These are phyloP conservation scores for Plutella xylostella DNA, from an alignment of 2,888 invertebrate species.

Conservation along the genomic window DNA sequence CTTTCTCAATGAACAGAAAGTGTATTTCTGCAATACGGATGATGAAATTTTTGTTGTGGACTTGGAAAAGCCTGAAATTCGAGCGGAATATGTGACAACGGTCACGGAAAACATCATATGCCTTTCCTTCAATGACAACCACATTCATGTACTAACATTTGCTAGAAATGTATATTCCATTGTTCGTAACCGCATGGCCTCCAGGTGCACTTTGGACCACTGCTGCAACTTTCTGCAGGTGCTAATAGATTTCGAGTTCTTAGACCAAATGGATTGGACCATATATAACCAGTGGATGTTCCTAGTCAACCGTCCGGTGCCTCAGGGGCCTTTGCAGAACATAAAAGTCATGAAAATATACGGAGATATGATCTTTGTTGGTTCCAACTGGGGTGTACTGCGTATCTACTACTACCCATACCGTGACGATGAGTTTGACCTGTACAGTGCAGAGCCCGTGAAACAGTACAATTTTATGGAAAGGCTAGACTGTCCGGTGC, in stretches of 20 bases:
- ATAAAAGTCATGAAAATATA: slow-evolving; percentile 37
- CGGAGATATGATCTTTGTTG: slow-evolving; percentile 45
- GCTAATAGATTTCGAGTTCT: slow-evolving; percentile 31
- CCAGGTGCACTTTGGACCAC: slow-evolving; percentile 22
- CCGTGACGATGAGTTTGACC: slow-evolving; percentile 31
- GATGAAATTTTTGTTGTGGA: slow-evolving; percentile 33
- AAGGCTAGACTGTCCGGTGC: slow-evolving; percentile 33
- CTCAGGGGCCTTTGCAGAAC: slow-evolving; percentile 33
- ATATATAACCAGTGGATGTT: slow-evolving; percentile 43
- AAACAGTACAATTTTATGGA: slow-evolving; percentile 46
- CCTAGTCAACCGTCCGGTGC: slow-evolving; percentile 28
- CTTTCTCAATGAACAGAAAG: slow-evolving; percentile 22
- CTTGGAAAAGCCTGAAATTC: slow-evolving; percentile 14
- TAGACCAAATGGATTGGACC: slow-evolving; percentile 46
- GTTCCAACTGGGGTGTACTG: slow-evolving; percentile 41
- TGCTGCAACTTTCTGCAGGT: slow-evolving; percentile 28
- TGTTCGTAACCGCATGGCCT: slow-evolving; percentile 19
- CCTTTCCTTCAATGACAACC: slow-evolving; percentile 26
- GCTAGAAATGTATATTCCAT: slow-evolving; percentile 32
- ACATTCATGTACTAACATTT: slow-evolving; percentile 32
- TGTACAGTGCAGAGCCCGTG: slow-evolving; percentile 34
- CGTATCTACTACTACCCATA: slow-evolving; percentile 43
- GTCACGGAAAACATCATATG: slow-evolving; percentile 25
- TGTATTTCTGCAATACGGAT: slow-evolving; percentile 31
- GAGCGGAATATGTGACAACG: slow-evolving; percentile 1